Base-by-base conservation (phyloP, 2,888 invertebrate genomes). In the Drosophila longiperda region DNA sequence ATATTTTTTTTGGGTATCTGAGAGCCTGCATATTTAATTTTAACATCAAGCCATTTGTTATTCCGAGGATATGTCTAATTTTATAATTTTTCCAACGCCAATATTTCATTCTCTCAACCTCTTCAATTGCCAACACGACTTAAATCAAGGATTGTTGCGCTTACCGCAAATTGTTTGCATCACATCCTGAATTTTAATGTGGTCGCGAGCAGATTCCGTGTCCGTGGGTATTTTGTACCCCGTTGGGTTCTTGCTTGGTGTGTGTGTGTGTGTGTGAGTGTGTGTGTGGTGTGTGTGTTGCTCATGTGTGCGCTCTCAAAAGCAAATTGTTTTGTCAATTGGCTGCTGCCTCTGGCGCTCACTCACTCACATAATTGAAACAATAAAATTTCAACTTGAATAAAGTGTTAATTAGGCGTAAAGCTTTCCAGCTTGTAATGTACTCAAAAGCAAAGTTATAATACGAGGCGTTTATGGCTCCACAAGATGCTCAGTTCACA, bases 331-430 rank as follows among this genome's bases (percentile, higher is more conserved):
- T 84, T 80, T 78, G 72, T 64, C 69, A 80, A 76, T 65, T 69
- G 83, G 86, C 52, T 72, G 58, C 48, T 60, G 62, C 66, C 48
- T 74, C 57, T 57, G 62, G 62, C 64, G 66, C 71, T 62, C 64
- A 73, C 66, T 68, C 73, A 71, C 72, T 69, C 80, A 82, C 83
- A 77, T 84, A 87, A 82, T 82, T 77, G 77, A 78, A 79, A 83
- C 87, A 89, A 90, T 89, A 87, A 89, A 87, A 89, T 80, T 80
- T 58, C 58, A 70, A 69, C 73, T 70, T 75, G 75, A 77, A 80
- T 78, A 82, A 87, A 87, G 90, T 90, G 88, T 85, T 89, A 89
- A 88, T 90, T 89, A 75, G 82, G 85, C 88, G 85, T 87, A 90
- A 86, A 83, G 75, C 77, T 73, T 71, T 53, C 68, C 68, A 66